Evolutionary conservation across 1,140 invertebrate species (phyloP).

Genomic region (Trichonephila clavata): DNA sequence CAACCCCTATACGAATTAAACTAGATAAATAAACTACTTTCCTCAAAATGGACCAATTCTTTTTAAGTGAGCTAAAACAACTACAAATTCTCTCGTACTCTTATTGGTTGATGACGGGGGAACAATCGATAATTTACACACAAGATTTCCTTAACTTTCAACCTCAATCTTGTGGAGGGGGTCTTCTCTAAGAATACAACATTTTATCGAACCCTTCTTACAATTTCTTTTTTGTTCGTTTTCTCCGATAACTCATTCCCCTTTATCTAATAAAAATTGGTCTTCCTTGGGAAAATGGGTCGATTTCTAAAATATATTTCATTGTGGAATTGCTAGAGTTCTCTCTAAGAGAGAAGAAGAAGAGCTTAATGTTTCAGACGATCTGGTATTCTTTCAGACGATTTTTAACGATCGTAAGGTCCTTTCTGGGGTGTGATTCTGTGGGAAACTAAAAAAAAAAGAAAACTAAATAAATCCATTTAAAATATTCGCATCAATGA

Average conservation of each 20-base stretch:
- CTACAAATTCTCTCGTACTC: neutral
- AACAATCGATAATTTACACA: slow-evolving; percentile 41
- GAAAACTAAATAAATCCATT: slow-evolving; percentile 28
- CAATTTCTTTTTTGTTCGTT: neutral
- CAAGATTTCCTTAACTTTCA: slow-evolving; percentile 69
- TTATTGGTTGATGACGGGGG: slow-evolving; percentile 37
- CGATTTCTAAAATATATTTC: slow-evolving; percentile 68
- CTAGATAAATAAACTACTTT: neutral
- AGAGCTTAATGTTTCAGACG: slow-evolving; percentile 29
- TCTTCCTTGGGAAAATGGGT: slow-evolving; percentile 50
- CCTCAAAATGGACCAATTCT: neutral
- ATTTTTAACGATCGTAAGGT: slow-evolving; percentile 47
- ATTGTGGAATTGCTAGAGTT: slow-evolving; percentile 31
- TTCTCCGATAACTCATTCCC: slow-evolving; percentile 69
- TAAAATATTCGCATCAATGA: slow-evolving; percentile 35
- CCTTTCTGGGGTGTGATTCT: slow-evolving; percentile 28
- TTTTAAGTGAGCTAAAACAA: neutral
- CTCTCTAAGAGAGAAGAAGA: neutral
- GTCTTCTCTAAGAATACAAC: slow-evolving; percentile 41
- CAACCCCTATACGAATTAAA: neutral
- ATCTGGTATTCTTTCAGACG: slow-evolving; percentile 14
- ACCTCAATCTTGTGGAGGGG: slow-evolving; percentile 37
- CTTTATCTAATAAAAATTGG: slow-evolving; percentile 73
- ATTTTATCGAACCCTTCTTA: slow-evolving; percentile 39
- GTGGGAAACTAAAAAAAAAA: neutral